Evolutionary conservation across 2,113 vertebrate genomes (phyloP).

Genomic region (Myiopsitta monachus): DNA sequence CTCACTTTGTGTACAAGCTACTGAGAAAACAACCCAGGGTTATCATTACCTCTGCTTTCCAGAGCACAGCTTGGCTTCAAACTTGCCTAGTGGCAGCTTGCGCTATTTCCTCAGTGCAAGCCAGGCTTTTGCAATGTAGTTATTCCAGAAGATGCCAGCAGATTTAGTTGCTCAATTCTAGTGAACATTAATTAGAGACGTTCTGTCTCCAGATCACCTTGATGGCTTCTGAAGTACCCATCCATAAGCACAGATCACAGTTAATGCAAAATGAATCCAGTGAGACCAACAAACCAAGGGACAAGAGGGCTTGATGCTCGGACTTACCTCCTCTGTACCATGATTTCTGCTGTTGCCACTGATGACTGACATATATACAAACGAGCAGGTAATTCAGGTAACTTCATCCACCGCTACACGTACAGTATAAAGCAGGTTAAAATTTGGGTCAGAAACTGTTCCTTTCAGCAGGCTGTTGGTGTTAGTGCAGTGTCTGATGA

Average conservation of each 20-base stretch:
- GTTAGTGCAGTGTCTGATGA: accelerated
- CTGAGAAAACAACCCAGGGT: not conserved
- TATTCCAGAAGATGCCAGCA: not conserved
- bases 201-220: not conserved
- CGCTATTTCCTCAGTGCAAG: not conserved
- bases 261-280: not conserved
- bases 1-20: not conserved
- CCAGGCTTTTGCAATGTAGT: not conserved
- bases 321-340: not conserved
- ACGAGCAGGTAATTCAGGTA: not conserved
- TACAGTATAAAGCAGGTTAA: not conserved
- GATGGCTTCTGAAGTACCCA: not conserved
- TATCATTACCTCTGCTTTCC: not conserved
- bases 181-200: not conserved
- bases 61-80: not conserved
- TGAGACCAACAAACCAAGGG: not conserved
- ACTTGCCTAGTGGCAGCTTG: not conserved
- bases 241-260: not conserved
- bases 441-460: not conserved
- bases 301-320: not conserved
- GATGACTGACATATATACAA: not conserved
- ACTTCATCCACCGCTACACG: not conserved
- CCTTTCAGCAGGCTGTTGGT: not conserved
- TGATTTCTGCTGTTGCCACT: accelerated
- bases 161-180: not conserved